Conservation (phyloP, 2,113 vertebrate species). For the Casuarius casuarius region DNA sequence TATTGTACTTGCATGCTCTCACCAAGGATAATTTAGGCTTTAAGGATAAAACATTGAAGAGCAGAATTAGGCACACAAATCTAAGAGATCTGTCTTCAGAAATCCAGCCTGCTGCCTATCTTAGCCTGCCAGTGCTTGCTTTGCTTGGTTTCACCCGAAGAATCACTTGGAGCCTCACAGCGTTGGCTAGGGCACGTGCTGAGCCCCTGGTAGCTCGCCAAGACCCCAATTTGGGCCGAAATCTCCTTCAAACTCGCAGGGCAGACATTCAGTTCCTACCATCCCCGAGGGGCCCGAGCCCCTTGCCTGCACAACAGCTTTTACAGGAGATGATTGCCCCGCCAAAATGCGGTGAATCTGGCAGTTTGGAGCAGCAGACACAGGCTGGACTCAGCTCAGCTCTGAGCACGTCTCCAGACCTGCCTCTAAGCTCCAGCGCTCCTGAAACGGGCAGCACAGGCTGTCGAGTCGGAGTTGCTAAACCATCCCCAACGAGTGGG, state of each 20-base stretch:
- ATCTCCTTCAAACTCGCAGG: neutral
- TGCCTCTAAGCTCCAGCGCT: neutral
- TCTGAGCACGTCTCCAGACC: neutral
- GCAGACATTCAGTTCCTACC: accelerated
- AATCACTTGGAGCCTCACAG: accelerated
- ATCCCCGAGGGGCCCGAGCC: neutral
- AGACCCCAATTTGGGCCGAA: no score
- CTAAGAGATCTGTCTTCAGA: neutral
- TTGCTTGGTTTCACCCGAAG: neutral
- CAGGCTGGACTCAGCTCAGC: no score
- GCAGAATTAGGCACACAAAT: accelerated
- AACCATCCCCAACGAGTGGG: no score
- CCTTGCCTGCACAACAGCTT: neutral
- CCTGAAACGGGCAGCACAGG: no score
- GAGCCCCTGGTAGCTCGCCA: neutral
- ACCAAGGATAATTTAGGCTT: neutral
- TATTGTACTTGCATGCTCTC: neutral
- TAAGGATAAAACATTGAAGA: neutral
- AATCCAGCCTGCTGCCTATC: accelerated
- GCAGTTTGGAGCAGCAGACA: neutral
- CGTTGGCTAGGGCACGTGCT: accelerated
- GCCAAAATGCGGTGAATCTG: neutral
- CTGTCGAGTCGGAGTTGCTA: no score
- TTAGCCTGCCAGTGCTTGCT: neutral
- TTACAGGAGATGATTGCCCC: no score